A percentile compares a stretch with the other conserved stretches of the same genome.
These are phyloP conservation scores for Pyrocephalus nanus DNA, from an alignment of 2,797 vertebrate genomes.

Conservation along the genomic window DNA sequence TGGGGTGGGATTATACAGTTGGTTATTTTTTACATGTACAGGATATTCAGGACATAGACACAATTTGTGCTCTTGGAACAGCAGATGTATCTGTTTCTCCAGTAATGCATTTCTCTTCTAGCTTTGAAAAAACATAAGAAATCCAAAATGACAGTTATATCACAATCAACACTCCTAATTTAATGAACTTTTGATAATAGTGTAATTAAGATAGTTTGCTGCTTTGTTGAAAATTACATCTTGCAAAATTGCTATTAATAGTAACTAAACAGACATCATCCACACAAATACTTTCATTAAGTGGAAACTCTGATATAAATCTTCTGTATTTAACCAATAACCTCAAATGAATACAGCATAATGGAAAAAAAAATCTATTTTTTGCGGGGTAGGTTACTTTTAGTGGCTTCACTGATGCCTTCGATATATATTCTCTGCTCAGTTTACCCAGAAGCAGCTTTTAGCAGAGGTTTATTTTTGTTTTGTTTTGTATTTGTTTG, in stretches of 20 bases:
- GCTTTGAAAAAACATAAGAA: not conserved
- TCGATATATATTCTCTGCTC: not conserved
- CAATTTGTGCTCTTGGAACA: not conserved
- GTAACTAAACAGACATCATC: not conserved
- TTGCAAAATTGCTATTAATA: not conserved
- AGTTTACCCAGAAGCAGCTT: not conserved
- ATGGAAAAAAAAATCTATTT: constrained; percentile 50
- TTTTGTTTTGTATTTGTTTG: not conserved
- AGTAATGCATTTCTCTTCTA: not conserved
- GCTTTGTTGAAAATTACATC: not conserved
- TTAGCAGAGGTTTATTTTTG: not conserved
- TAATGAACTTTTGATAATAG: not conserved
- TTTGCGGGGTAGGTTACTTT: not conserved
- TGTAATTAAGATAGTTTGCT: not conserved
- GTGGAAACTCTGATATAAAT: constrained; percentile 31
- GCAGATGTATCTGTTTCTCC: not conserved
- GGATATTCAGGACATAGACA: constrained; percentile 21
- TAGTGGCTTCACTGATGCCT: constrained; percentile 23
- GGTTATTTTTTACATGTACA: constrained; percentile 12
- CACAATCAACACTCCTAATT: not conserved
- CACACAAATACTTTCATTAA: constrained; percentile 11
- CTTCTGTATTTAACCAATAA: constrained; percentile 53
- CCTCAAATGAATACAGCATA: constrained; percentile 28
- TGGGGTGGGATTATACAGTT: not conserved
- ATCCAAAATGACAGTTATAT: not conserved